phyloP scores from a whole-genome alignment of 2,888 invertebrate genomes.

The Amiota minor region DNA sequence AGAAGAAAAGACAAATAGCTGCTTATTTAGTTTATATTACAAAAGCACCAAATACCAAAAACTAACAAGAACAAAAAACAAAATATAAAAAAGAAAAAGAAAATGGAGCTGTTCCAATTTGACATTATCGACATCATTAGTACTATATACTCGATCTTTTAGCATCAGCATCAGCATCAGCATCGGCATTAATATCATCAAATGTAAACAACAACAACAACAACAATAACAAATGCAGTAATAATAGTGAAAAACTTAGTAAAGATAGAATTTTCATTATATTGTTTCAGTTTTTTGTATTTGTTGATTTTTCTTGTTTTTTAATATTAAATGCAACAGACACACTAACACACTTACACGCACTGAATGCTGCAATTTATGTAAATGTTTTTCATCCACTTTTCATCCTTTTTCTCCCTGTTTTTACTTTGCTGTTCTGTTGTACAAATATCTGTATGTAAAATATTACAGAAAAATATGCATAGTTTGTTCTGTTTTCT shows the following conservation, averaged over 20 bases:
- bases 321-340: not conserved
- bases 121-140: slow-evolving; percentile 22
- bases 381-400: slow-evolving; percentile 38
- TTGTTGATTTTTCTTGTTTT: too few relatives aligned
- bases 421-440: not conserved
- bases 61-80: slow-evolving; percentile 23
- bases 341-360: slow-evolving; percentile 25
- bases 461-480: not conserved
- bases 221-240: too few relatives aligned
- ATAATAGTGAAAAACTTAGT: too few relatives aligned
- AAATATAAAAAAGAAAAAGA: slow-evolving; percentile 14
- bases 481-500: not conserved
- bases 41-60: slow-evolving; percentile 21
- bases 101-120: slow-evolving; percentile 28
- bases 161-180: not conserved
- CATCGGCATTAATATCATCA: slow-evolving; percentile 15
- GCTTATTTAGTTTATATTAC: not conserved
- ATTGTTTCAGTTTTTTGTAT: too few relatives aligned
- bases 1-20: not conserved
- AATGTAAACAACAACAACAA: slow-evolving; percentile 3
- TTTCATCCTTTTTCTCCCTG: slow-evolving; percentile 9
- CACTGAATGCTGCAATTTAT: slow-evolving; percentile 14
- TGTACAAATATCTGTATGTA: slow-evolving; percentile 2
- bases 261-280: too few relatives aligned
- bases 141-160: not conserved